Evolutionary conservation across 2,888 invertebrate species (phyloP).

Genomic region (Dusona sp.): DNA sequence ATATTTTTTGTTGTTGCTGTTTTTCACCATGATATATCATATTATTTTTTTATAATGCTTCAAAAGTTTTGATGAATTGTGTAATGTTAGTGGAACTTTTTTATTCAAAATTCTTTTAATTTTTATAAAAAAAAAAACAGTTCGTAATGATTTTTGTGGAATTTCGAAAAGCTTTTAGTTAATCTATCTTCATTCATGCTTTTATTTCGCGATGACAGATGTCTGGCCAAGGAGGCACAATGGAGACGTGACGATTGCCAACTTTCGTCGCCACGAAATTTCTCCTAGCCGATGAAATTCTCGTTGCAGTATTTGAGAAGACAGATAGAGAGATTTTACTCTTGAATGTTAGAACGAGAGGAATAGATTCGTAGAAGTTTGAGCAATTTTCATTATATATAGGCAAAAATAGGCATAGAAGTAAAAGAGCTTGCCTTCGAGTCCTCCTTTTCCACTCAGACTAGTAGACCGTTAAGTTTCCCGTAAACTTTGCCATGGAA

Average conservation of each 20-base stretch:
- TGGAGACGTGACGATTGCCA: slow-evolving; percentile 56
- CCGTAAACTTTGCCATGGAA: slow-evolving; percentile 52
- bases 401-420: slow-evolving; percentile 37
- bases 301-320: neutral
- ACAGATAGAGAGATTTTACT: neutral
- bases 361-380: slow-evolving; percentile 9
- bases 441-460: slow-evolving; percentile 46
- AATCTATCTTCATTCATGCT: neutral
- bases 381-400: slow-evolving; percentile 27
- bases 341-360: slow-evolving; percentile 4
- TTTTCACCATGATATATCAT: slow-evolving; percentile 9
- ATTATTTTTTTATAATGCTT: slow-evolving; percentile 12
- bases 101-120: neutral
- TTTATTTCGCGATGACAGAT: neutral
- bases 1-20: neutral
- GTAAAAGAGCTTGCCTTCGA: slow-evolving; percentile 22
- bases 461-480: slow-evolving; percentile 60
- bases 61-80: slow-evolving; percentile 2
- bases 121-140: neutral
- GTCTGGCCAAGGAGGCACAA: slow-evolving; percentile 23
- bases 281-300: neutral
- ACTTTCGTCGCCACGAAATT: slow-evolving; percentile 28
- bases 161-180: neutral
- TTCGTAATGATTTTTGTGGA: neutral
- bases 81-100: neutral